phyloP scores from a whole-genome alignment of 2,113 vertebrate species.

The Hoplias malabaricus region DNA sequence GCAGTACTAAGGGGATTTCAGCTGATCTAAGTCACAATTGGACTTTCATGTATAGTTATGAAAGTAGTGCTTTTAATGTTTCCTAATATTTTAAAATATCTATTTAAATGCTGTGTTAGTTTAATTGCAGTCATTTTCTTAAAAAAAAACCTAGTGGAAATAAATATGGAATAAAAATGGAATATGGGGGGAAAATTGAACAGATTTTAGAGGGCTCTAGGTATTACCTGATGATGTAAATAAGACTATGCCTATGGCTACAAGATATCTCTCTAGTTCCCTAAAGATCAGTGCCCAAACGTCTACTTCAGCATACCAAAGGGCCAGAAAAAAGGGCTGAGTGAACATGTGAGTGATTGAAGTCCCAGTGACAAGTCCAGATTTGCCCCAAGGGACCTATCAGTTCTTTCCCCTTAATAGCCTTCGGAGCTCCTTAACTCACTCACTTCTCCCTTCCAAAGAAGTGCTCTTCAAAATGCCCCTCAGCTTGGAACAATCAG shows the following conservation, averaged over 20 bases:
- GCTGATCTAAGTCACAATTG: too few species aligned
- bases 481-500: not conserved
- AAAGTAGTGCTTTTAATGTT: too few species aligned
- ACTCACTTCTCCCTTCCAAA: not conserved
- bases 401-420: constrained; percentile 7
- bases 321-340: not conserved
- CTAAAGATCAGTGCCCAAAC: constrained; percentile 2
- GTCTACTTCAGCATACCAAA: not conserved
- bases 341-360: not conserved
- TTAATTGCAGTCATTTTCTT: too few species aligned
- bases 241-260: not conserved
- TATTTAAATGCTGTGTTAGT: too few species aligned
- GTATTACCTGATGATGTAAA: not conserved
- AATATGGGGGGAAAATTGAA: too few species aligned
- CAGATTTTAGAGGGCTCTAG: too few species aligned
- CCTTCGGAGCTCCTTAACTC: not conserved
- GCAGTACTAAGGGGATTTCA: too few species aligned
- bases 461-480: not conserved
- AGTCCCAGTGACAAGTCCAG: not conserved
- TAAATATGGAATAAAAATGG: too few species aligned
- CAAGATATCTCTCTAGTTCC: not conserved
- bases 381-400: not conserved
- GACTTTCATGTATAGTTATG: too few species aligned
- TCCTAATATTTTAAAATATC: too few species aligned
- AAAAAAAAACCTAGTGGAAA: too few species aligned